Evolutionary conservation across 2,888 invertebrate genomes (phyloP).

Genomic region (Eilema sororculum): DNA sequence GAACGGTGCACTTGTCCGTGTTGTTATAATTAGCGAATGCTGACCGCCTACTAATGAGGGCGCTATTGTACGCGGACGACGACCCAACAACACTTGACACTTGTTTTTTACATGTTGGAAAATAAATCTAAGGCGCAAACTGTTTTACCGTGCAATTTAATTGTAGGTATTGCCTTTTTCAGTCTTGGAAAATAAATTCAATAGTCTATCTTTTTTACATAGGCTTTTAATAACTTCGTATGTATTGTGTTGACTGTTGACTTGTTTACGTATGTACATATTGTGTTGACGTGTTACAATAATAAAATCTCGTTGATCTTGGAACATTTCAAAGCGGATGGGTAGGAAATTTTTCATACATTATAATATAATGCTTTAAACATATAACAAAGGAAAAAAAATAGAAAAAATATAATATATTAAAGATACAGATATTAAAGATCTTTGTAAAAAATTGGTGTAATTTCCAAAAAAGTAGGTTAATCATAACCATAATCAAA

Average conservation of each 20-base stretch:
- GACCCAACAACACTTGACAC: constrained; percentile 33
- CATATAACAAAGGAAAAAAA: no score
- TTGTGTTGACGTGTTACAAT: no score
- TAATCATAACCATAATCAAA: no score
- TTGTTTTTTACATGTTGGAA: not conserved
- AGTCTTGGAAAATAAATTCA: not conserved
- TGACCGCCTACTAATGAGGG: constrained; percentile 68
- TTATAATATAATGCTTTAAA: no score
- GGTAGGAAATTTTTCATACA: no score
- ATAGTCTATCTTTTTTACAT: not conserved
- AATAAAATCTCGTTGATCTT: no score
- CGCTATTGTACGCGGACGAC: constrained; percentile 61
- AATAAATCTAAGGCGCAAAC: not conserved
- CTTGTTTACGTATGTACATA: no score
- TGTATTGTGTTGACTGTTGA: no score
- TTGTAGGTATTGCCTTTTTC: not conserved
- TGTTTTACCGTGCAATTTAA: not conserved
- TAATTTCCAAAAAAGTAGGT: not conserved
- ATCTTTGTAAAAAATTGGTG: not conserved
- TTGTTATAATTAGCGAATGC: constrained; percentile 71
- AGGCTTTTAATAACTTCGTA: no score
- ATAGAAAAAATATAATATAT: no score
- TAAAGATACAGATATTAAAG: no score
- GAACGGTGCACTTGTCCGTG: constrained; percentile 50
- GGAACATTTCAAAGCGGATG: no score